Percentiles rank a stretch among this genome's conserved stretches.
Evolutionary conservation across 2,113 vertebrate genomes (phyloP).

Genomic region (Neogobius melanostomus): DNA sequence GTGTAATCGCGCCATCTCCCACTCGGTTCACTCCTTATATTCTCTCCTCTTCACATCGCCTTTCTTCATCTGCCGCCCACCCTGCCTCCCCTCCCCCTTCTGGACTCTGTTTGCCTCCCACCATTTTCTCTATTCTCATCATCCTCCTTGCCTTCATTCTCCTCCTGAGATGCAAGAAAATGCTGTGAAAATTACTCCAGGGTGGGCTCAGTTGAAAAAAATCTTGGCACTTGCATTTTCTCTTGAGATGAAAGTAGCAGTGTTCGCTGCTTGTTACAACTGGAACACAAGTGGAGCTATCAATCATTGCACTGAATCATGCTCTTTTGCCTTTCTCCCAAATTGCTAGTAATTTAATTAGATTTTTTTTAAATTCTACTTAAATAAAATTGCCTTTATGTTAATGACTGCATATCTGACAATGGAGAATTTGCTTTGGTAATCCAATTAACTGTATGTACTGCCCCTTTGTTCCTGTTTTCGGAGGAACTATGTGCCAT

Average conservation of each 20-base stretch:
- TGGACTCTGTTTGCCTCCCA: conserved; percentile 33
- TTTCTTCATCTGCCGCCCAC: conserved; percentile 1
- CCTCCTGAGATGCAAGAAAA: conserved; percentile 28
- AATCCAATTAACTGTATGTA: too few relatives aligned
- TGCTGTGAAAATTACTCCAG: conserved; percentile 12
- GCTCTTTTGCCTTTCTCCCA: too few relatives aligned
- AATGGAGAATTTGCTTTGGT: too few relatives aligned
- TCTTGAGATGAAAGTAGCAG: background rate
- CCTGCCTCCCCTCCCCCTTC: conserved; percentile 38
- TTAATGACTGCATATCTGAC: too few relatives aligned
- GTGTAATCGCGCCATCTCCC: conserved; percentile 71
- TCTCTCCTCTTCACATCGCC: conserved; percentile 69
- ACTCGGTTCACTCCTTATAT: conserved; percentile 67
- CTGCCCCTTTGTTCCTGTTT: background rate
- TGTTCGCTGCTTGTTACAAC: background rate
- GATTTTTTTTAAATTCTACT: too few relatives aligned
- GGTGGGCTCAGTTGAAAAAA: background rate
- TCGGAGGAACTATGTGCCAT: background rate
- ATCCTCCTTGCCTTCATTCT: conserved; percentile 18
- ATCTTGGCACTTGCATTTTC: background rate
- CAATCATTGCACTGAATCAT: too few relatives aligned
- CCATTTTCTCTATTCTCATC: conserved; percentile 32
- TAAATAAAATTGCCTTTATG: too few relatives aligned
- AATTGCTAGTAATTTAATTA: too few relatives aligned
- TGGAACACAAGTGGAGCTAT: background rate